Percentiles rank a stretch among this genome's conserved stretches.
These are phyloP conservation scores for Patiria pectinifera DNA, from an alignment of 53 echinoderm and acorn worm species.

Conservation along the genomic window DNA sequence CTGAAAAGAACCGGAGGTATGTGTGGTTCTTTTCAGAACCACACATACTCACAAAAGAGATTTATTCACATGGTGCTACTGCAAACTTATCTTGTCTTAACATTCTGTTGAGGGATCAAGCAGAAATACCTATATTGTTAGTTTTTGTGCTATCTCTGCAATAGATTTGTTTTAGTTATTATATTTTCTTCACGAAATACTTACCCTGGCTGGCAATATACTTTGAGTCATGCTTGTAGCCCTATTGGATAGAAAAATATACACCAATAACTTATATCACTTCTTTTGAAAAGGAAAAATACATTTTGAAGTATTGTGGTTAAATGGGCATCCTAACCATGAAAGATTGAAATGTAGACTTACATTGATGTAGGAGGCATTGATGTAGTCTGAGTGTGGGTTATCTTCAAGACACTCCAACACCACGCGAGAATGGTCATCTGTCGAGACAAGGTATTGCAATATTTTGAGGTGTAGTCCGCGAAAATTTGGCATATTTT, in stretches of 20 bases:
- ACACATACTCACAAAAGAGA: no score
- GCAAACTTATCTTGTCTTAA: no score
- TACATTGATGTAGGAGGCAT: slow-evolving; percentile 88
- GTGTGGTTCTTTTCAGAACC: no score
- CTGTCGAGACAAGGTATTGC: slow-evolving; percentile 30
- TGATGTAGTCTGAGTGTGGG: slow-evolving; percentile 85
- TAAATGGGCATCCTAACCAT: neutral
- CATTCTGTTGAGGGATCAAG: no score
- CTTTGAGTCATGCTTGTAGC: slow-evolving; percentile 52
- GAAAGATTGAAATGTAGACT: slow-evolving; percentile 9
- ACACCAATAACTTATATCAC: neutral
- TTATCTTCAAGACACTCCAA: slow-evolving; percentile 64
- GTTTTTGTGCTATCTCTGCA: no score
- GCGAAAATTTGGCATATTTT: no score
- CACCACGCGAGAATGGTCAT: slow-evolving; percentile 84
- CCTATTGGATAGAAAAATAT: slow-evolving; percentile 24
- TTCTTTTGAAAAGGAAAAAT: neutral
- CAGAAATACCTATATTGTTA: no score
- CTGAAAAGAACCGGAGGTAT: no score
- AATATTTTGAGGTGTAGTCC: no score
- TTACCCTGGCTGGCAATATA: slow-evolving; percentile 77
- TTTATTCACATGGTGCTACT: no score
- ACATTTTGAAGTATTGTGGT: neutral
- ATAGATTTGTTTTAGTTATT: neutral
- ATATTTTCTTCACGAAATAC: neutral